Base-by-base conservation (phyloP, 2,888 invertebrate genomes). In the Nomada fucata region DNA sequence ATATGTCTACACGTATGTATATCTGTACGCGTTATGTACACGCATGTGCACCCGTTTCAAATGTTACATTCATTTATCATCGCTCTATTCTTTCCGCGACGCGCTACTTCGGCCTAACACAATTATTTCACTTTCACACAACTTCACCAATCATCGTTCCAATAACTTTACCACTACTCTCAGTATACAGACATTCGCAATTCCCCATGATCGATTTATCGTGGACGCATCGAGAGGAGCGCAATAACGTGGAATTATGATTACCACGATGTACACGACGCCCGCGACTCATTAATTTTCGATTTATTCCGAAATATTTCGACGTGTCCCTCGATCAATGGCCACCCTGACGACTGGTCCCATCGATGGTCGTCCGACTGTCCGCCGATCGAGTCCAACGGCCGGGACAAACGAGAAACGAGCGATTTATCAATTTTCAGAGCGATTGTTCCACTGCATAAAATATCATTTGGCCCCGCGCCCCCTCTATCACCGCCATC, bases 341-440 rank as follows among this genome's bases (percentile, higher is more conserved):
- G 47, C 53, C n/a, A 11, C 7, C 61, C 64, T 36, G 80, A 55
- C 80, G 64, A 63, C 29, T 53, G 26, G 60, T 55, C 52, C 55
- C 42, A 57, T 44, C 55, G 55, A 2, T 20, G 68, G 23, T 20
- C 55, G 18, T 29, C n/a, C 44, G 9, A 15, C 36, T 11, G 64
- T 60, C 74, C 61, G 76, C 70, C 73, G 72, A 29, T 59, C 76
- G 76, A 64, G 59, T 55, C 70, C 65, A 7, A 9, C 55, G 59
- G 15, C 55, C 65, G 47, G 59, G 75, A 78, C 87, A 77, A 78
- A 81, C 75, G 81, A 76, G 86, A 74, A 82, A 85, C 86, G 83
- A 82, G 72, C 82, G 85, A 88, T 88, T 88, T 88, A 89, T 88
- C 87, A 88, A 87, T 88, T 88, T 88, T 88, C 89, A 79, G 65